These are phyloP conservation scores for Papilio aristodemus DNA, from an alignment of 1,140 invertebrate species.

Conservation along the genomic window DNA sequence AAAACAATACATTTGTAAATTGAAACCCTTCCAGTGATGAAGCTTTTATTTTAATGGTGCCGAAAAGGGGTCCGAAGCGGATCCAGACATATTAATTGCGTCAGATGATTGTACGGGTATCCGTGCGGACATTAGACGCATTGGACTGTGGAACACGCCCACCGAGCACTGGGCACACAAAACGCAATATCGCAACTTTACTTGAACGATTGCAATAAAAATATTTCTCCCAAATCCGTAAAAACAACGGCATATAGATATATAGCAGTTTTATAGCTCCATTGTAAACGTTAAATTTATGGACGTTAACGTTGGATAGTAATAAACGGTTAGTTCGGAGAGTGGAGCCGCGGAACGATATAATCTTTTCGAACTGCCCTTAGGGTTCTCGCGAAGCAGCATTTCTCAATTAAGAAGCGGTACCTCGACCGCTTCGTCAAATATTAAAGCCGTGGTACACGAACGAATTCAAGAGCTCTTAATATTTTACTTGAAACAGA, in stretches of 20 bases:
- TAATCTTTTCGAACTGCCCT: conserved; percentile 55
- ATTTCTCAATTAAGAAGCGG: conserved; percentile 60
- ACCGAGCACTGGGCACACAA: conserved; percentile 32
- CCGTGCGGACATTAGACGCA: conserved; percentile 65
- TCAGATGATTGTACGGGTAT: conserved; percentile 55
- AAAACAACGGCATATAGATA: conserved; percentile 69
- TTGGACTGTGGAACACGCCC: conserved; percentile 36
- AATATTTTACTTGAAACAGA: conserved; percentile 73
- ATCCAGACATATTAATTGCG: conserved; percentile 66
- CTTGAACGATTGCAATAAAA: conserved; percentile 43
- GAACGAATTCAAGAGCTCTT: conserved; percentile 61
- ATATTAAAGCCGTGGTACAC: conserved; percentile 59
- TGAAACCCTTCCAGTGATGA: conserved; percentile 31
- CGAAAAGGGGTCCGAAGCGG: conserved; percentile 47
- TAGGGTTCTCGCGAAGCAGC: conserved; percentile 45
- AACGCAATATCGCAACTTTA: conserved; percentile 47
- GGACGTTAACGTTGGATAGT: conserved; percentile 63
- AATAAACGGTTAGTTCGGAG: conserved; percentile 66
- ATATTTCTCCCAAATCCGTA: conserved; percentile 62
- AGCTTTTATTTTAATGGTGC: conserved; percentile 34
- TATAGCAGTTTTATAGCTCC: conserved; percentile 70
- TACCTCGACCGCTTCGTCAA: conserved; percentile 58
- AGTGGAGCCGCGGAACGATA: conserved; percentile 50
- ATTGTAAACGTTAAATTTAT: conserved; percentile 75
- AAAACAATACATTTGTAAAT: conserved; percentile 35